Conservation (phyloP, 2,888 invertebrate genomes). For the Eumerus sabulonum region DNA sequence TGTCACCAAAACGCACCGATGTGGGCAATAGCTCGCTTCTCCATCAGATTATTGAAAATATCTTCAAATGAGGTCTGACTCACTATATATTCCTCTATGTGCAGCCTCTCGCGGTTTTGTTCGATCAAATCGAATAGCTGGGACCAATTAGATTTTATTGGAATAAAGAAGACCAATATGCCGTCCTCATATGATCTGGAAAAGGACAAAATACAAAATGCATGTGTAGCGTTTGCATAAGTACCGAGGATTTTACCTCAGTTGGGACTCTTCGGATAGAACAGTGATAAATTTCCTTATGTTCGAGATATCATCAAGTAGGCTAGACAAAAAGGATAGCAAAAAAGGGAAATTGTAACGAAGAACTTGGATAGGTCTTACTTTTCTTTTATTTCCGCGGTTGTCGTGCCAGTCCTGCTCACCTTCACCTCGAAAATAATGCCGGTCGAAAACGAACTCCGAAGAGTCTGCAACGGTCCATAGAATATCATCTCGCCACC, state of each 20-base stretch:
- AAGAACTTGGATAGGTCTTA: constrained; percentile 28
- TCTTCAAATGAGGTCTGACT: constrained; percentile 91
- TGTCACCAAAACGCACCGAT: too few relatives aligned
- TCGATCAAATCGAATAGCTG: constrained; percentile 86
- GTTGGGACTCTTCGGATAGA: too few relatives aligned
- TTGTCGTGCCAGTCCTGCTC: constrained; percentile 70
- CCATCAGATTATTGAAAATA: constrained; percentile 86
- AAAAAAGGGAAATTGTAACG: too few relatives aligned
- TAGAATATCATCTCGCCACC: constrained; percentile 86
- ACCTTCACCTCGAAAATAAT: constrained; percentile 74
- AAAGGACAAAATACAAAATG: constrained; percentile 56
- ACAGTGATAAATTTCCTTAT: too few relatives aligned
- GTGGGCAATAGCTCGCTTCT: constrained; percentile 75
- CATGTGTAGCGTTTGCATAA: too few relatives aligned
- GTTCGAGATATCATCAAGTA: too few relatives aligned
- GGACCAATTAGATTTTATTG: constrained; percentile 82
- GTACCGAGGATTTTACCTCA: too few relatives aligned
- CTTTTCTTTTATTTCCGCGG: constrained; percentile 72
- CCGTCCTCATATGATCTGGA: constrained; percentile 85
- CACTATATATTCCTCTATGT: constrained; percentile 88
- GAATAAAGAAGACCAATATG: constrained; percentile 85
- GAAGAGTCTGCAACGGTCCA: constrained; percentile 87
- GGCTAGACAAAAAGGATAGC: too few relatives aligned
- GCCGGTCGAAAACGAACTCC: constrained; percentile 84
- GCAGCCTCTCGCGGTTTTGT: constrained; percentile 80